Percentiles rank a stretch among this genome's conserved stretches.
Conservation (phyloP, 2,888 invertebrate species). For the Eilema caniola region DNA sequence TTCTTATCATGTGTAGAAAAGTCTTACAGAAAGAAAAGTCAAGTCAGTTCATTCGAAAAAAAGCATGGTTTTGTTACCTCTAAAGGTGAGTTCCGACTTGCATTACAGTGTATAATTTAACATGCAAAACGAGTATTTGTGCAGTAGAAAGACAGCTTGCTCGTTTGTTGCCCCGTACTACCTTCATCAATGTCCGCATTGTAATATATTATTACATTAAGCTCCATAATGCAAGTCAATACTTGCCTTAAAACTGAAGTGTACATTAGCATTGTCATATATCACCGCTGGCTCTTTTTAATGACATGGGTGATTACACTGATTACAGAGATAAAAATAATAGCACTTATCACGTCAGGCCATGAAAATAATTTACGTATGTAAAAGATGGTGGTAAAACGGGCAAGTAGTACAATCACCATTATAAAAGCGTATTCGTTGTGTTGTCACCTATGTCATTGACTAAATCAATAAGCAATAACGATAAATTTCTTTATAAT, state of each 20-base stretch:
- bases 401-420: background rate
- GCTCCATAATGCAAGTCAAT: background rate
- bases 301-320: background rate
- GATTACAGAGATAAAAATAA: slow-evolving; percentile 2
- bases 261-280: slow-evolving; percentile 2
- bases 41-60: too few relatives aligned
- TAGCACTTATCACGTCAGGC: slow-evolving; percentile 4
- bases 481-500: too few relatives aligned
- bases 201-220: too few relatives aligned
- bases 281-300: background rate
- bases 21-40: too few relatives aligned
- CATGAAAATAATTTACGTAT: background rate
- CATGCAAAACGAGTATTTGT: too few relatives aligned
- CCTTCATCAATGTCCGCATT: background rate
- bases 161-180: background rate
- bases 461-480: too few relatives aligned
- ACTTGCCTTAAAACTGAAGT: background rate
- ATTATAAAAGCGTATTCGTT: background rate
- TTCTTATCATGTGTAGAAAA: too few relatives aligned
- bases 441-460: too few relatives aligned
- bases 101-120: too few relatives aligned
- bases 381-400: background rate
- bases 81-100: too few relatives aligned
- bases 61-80: too few relatives aligned
- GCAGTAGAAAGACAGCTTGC: too few relatives aligned